phyloP scores from a whole-genome alignment of 2,888 invertebrate species.

The Chouioia cunea region DNA sequence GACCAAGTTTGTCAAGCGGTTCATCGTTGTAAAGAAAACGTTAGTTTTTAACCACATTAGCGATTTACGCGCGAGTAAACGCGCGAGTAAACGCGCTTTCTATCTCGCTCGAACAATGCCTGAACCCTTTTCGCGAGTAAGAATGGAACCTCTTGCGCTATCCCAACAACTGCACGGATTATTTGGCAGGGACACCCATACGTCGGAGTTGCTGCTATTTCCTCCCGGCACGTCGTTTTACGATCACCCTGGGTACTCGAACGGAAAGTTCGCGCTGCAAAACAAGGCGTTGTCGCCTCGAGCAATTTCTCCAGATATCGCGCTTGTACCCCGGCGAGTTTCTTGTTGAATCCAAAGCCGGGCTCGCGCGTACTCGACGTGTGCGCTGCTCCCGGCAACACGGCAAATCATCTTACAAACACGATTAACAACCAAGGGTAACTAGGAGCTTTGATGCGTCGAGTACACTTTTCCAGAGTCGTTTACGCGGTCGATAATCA shows the following conservation, averaged over 20 bases:
- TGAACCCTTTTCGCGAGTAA: slow-evolving; percentile 77
- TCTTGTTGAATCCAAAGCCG: slow-evolving; percentile 80
- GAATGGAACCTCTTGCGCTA: slow-evolving; percentile 76
- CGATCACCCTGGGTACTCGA: slow-evolving; percentile 76
- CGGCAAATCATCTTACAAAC: slow-evolving; percentile 90
- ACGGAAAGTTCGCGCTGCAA: slow-evolving; percentile 86
- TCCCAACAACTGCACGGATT: slow-evolving; percentile 75
- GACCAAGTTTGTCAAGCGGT: no score
- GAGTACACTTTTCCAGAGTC: slow-evolving; percentile 72
- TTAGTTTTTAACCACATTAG: no score
- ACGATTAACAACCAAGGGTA: slow-evolving; percentile 82
- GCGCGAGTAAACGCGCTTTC: slow-evolving; percentile 87
- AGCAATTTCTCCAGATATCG: slow-evolving; percentile 60
- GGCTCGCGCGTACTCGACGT: slow-evolving; percentile 87
- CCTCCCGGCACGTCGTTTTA: slow-evolving; percentile 79
- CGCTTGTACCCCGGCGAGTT: slow-evolving; percentile 90
- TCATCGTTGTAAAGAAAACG: no score
- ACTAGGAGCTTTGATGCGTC: no score
- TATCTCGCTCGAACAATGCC: slow-evolving; percentile 77
- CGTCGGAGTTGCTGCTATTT: slow-evolving; percentile 90
- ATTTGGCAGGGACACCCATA: slow-evolving; percentile 86
- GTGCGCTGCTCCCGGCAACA: slow-evolving; percentile 99
- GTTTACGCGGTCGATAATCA: slow-evolving; percentile 88
- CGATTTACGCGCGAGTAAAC: slow-evolving; percentile 82
- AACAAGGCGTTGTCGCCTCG: slow-evolving; percentile 93